Conservation (phyloP, 2,113 vertebrate genomes). For the Ginglymostoma cirratum region DNA sequence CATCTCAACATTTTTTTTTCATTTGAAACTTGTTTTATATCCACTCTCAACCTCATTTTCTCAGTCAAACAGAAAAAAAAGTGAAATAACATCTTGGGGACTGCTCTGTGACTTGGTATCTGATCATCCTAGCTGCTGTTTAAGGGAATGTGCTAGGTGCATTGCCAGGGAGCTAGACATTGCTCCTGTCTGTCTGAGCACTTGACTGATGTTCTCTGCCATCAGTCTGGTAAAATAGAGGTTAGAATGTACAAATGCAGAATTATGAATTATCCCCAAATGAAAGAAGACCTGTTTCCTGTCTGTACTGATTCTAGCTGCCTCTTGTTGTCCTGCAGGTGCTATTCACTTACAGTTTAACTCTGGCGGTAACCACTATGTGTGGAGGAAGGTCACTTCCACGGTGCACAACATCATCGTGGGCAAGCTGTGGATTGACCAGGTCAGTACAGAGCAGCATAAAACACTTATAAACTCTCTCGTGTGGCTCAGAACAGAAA, state of each 20-base stretch:
- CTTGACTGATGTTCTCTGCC: neutral
- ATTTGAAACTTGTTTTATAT: neutral
- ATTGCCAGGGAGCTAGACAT: neutral
- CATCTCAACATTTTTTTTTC: neutral
- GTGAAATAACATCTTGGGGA: neutral
- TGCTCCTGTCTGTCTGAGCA: neutral
- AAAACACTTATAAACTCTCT: neutral
- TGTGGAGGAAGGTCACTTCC: slow-evolving; percentile 96
- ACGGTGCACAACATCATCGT: slow-evolving; percentile 98
- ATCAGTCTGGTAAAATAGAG: neutral
- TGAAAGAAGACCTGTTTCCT: neutral
- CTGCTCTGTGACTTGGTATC: too few species aligned
- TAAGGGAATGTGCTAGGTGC: neutral
- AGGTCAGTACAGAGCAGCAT: slow-evolving; percentile 58
- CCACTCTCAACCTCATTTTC: neutral
- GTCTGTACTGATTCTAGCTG: slow-evolving; percentile 15
- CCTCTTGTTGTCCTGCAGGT: slow-evolving; percentile 55
- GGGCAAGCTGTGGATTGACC: slow-evolving; percentile 97
- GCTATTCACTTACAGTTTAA: slow-evolving; percentile 91
- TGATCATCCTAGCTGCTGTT: too few species aligned
- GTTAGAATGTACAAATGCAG: neutral
- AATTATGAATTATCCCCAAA: neutral
- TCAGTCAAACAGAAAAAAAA: neutral
- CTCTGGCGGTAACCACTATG: slow-evolving; percentile 85
- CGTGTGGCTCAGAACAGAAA: neutral